phyloP scores from a whole-genome alignment of 2,113 vertebrate genomes.

The Hassar affinis region DNA sequence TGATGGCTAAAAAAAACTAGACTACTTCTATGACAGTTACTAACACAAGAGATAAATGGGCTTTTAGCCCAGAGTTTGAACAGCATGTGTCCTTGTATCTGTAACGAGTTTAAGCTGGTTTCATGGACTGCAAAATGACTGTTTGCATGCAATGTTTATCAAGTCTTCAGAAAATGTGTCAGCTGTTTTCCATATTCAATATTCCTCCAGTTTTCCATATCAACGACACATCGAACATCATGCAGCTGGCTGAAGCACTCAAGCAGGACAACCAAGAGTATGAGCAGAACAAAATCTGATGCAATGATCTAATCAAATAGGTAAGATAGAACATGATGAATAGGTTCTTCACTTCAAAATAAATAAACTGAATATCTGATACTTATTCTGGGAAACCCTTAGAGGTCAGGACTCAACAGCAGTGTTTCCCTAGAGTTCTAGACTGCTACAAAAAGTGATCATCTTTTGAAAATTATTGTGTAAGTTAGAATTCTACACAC shows the following conservation, averaged over 20 bases:
- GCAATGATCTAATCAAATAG: not conserved
- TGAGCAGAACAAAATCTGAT: not conserved
- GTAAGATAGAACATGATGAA: too few species aligned
- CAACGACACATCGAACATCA: not conserved
- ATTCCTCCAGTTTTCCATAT: not conserved
- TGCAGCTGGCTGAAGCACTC: not conserved
- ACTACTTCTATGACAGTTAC: conserved; percentile 8
- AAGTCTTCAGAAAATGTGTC: not conserved
- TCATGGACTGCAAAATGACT: not conserved
- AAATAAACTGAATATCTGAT: too few species aligned
- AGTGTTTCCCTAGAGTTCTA: not conserved
- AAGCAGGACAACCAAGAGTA: not conserved
- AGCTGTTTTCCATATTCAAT: not conserved
- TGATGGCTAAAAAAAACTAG: not conserved
- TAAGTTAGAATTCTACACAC: too few species aligned
- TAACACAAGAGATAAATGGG: not conserved
- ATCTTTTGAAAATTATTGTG: too few species aligned
- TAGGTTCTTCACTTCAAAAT: too few species aligned
- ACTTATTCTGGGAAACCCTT: too few species aligned
- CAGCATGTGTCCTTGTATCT: not conserved
- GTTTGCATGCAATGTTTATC: not conserved
- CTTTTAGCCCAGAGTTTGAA: not conserved
- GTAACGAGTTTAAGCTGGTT: conserved; percentile 21
- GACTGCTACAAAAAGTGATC: too few species aligned
- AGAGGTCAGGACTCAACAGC: too few species aligned